Percentiles rank a stretch among this genome's conserved stretches.
Conservation (phyloP, 2,113 vertebrate species). For the Malurus alboscapulatus region DNA sequence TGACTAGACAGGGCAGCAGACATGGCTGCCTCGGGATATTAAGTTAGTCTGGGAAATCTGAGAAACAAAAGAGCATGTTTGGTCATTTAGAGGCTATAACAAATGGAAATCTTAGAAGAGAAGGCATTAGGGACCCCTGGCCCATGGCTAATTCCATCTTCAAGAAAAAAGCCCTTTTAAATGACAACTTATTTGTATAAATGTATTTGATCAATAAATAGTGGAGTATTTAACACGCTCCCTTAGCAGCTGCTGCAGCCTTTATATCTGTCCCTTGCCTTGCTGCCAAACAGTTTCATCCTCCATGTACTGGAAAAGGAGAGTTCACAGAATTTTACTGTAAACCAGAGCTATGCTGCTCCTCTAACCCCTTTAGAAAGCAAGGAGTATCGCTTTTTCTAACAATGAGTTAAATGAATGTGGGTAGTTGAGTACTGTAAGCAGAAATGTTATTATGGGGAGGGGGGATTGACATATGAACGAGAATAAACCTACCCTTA, state of each 20-base stretch:
- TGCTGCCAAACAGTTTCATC: neutral
- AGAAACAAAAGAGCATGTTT: neutral
- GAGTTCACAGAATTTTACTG: neutral
- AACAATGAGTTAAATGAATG: constrained; percentile 17
- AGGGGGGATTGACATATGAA: neutral
- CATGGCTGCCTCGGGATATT: neutral
- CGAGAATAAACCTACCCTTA: neutral
- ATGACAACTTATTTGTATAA: neutral
- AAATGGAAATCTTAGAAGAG: neutral
- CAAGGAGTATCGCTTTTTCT: neutral
- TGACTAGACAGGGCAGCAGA: neutral
- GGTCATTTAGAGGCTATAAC: neutral
- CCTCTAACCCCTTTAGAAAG: neutral
- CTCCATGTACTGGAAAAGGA: neutral
- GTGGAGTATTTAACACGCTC: neutral
- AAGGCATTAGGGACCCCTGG: neutral
- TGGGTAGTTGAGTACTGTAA: neutral
- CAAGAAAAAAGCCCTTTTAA: neutral
- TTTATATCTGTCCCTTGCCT: neutral
- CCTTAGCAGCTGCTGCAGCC: neutral
- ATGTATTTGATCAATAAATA: neutral
- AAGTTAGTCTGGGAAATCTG: neutral
- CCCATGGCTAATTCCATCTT: neutral
- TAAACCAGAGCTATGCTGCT: neutral
- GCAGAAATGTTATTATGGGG: neutral